These are phyloP conservation scores for Hemichromis elongatus DNA, from an alignment of 2,113 vertebrate genomes.

Conservation along the genomic window DNA sequence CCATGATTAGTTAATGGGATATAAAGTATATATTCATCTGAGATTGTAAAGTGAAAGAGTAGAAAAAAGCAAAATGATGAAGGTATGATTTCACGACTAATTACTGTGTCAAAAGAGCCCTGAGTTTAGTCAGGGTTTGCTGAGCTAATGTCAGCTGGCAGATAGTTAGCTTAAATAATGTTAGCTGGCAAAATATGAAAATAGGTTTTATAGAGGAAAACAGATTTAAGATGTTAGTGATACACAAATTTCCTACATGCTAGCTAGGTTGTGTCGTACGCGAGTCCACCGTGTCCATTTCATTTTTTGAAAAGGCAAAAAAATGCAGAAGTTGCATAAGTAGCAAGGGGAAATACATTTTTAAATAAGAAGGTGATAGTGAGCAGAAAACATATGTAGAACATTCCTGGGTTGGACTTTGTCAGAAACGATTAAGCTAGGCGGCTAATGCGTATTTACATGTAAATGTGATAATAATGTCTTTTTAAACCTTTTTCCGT, in stretches of 20 bases:
- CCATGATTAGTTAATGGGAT: no score
- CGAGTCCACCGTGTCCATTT: no score
- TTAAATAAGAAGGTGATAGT: no score
- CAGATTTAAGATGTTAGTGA: not conserved
- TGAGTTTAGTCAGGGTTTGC: not conserved
- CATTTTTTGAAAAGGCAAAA: no score
- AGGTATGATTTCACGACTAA: not conserved
- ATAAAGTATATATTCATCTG: not conserved
- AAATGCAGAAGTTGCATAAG: no score
- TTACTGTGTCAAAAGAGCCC: not conserved
- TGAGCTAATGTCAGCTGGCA: not conserved
- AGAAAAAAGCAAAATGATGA: not conserved
- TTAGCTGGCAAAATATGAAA: not conserved
- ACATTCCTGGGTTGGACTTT: no score
- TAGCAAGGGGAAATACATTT: no score
- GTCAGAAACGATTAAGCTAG: no score
- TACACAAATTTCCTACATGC: not conserved
- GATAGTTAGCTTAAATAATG: not conserved
- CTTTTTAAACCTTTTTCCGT: no score
- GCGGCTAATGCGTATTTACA: no score
- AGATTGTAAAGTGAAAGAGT: not conserved
- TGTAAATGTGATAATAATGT: no score
- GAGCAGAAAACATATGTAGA: no score
- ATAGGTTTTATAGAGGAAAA: not conserved
- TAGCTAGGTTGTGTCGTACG: not conserved